Conservation (phyloP, 1,140 invertebrate species). For the Nebria ingens region DNA sequence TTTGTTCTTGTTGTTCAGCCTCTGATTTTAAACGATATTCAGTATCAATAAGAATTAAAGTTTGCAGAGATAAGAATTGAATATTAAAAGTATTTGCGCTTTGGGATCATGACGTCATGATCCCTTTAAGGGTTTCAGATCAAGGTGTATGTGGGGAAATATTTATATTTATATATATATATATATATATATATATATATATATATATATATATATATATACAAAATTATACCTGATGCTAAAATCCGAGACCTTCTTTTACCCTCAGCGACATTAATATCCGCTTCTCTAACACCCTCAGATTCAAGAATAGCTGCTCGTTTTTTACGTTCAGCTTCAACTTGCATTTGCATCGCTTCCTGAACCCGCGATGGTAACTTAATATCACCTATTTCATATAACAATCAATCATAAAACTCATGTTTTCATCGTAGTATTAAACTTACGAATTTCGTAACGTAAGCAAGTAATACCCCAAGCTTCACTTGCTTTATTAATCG, state of each 20-base stretch:
- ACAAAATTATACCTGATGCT: constrained; percentile 60
- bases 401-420: neutral
- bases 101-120: no score
- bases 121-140: no score
- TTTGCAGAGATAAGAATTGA: no score
- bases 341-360: constrained; percentile 99
- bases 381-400: constrained; percentile 64
- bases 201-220: neutral
- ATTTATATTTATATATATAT: no score
- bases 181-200: no score
- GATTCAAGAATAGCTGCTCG: constrained; percentile 94
- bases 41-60: no score
- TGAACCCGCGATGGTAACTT: constrained; percentile 85
- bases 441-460: constrained; percentile 95
- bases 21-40: constrained; percentile 40
- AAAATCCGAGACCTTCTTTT: constrained; percentile 85
- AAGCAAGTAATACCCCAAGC: constrained; percentile 97
- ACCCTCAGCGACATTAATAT: constrained; percentile 97
- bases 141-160: no score
- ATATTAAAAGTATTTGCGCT: no score
- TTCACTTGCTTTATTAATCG: constrained; percentile 96
- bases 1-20: constrained; percentile 76
- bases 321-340: constrained; percentile 95
- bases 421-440: neutral
- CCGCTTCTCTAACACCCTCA: constrained; percentile 86